A percentile compares a stretch with the other conserved stretches of the same genome.
These are phyloP conservation scores for Trogon melanurus DNA, from an alignment of 2,113 vertebrate genomes.

Conservation along the genomic window DNA sequence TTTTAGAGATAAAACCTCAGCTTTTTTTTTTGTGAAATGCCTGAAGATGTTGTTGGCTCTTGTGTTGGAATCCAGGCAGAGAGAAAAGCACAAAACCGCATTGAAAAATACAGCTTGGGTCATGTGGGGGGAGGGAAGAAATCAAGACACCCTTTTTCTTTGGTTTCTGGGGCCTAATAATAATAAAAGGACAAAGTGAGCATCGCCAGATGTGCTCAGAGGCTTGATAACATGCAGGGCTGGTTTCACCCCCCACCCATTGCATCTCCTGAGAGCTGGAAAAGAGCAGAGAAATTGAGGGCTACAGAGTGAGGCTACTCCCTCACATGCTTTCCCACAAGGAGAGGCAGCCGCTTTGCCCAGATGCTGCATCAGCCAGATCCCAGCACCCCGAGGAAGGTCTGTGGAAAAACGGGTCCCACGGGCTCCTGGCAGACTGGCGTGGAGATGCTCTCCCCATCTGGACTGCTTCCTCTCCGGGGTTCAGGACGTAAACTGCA, in stretches of 20 bases:
- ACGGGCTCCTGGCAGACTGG: neutral
- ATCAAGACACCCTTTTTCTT: accelerated
- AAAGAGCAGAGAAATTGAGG: neutral
- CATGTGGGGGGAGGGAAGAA: neutral
- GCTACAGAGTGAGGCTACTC: neutral
- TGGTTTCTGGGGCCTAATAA: neutral
- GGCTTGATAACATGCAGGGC: neutral
- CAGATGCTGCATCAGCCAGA: conserved; percentile 4
- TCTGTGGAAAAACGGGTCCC: neutral
- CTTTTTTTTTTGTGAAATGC: neutral
- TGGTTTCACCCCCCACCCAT: neutral
- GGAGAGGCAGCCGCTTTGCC: neutral
- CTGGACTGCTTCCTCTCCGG: neutral
- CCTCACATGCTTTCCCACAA: neutral
- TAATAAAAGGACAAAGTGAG: neutral
- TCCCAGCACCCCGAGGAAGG: neutral
- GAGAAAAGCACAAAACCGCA: neutral
- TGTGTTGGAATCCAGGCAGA: neutral
- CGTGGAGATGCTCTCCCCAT: neutral
- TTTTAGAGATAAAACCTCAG: neutral
- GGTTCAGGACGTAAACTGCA: neutral
- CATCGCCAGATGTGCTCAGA: neutral
- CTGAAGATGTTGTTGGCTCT: neutral
- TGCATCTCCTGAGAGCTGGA: neutral
- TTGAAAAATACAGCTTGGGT: neutral